phyloP scores from a whole-genome alignment of 2,888 invertebrate species.

The Trissonchulus sp. region DNA sequence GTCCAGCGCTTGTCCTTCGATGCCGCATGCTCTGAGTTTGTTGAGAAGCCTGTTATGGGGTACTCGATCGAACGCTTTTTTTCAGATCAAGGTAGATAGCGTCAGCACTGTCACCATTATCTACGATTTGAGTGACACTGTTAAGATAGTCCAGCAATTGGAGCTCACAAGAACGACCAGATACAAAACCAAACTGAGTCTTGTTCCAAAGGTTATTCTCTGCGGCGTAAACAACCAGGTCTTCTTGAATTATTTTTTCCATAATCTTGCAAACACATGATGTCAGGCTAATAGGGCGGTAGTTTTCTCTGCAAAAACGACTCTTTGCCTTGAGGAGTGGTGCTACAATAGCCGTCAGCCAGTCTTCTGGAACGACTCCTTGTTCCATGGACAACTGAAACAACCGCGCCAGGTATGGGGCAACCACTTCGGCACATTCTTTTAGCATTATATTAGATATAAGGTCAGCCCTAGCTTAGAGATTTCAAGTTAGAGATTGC shows the following conservation, averaged over 20 bases:
- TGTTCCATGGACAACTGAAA: no score
- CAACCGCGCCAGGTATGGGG: no score
- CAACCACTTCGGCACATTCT: no score
- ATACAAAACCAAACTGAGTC: neutral
- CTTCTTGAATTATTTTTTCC: neutral
- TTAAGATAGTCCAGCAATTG: neutral
- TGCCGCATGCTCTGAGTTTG: constrained; percentile 1
- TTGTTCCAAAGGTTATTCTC: neutral
- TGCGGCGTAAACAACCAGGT: neutral
- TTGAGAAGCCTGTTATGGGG: neutral
- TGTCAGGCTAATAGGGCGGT: constrained; percentile 6
- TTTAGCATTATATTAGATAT: no score
- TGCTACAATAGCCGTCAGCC: no score
- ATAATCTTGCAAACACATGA: no score
- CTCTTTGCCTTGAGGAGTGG: no score
- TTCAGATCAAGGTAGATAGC: constrained; percentile 5
- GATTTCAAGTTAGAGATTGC: no score
- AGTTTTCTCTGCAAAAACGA: no score
- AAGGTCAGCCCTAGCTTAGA: no score
- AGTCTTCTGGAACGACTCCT: no score
- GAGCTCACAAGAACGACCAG: neutral
- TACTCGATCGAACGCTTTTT: constrained; percentile 5
- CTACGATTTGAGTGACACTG: neutral
- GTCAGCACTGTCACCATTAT: neutral
- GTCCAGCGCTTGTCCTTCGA: neutral